phyloP scores from a whole-genome alignment of 2,888 invertebrate genomes.

The Ennomos fuscantarius region DNA sequence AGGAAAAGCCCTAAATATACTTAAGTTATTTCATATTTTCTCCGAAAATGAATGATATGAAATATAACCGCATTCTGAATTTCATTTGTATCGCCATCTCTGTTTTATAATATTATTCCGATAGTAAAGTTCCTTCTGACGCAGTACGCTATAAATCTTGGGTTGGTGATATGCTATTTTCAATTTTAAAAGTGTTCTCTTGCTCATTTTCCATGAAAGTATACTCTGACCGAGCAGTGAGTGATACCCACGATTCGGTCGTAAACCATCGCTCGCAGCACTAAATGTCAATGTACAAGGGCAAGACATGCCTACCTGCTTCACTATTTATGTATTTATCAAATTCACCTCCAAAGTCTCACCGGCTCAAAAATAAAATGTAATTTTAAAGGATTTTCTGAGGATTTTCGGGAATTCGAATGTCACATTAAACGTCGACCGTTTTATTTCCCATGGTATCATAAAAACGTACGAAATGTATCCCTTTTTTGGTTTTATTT shows the following conservation, averaged over 20 bases:
- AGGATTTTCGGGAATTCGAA: slow-evolving; percentile 33
- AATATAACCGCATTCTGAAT: too few species aligned
- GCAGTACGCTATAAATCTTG: not conserved
- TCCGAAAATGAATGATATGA: too few species aligned
- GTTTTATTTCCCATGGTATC: slow-evolving; percentile 34
- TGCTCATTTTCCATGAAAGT: slow-evolving; percentile 31
- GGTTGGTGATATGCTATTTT: not conserved
- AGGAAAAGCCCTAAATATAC: too few species aligned
- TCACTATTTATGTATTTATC: slow-evolving; percentile 23
- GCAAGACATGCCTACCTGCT: slow-evolving; percentile 27
- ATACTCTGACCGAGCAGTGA: slow-evolving; percentile 29
- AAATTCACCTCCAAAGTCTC: slow-evolving; percentile 20
- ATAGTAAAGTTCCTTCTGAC: too few species aligned
- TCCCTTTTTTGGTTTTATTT: slow-evolving; percentile 34
- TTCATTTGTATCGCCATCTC: too few species aligned
- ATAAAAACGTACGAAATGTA: slow-evolving; percentile 34
- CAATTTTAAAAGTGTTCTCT: slow-evolving; percentile 6
- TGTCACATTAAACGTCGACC: slow-evolving; percentile 35
- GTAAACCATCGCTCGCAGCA: slow-evolving; percentile 67
- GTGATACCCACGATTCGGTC: slow-evolving; percentile 43
- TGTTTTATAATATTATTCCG: too few species aligned
- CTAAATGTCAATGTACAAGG: slow-evolving; percentile 74
- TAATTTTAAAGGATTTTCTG: slow-evolving; percentile 34
- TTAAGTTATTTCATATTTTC: too few species aligned
- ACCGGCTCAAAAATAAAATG: slow-evolving; percentile 29